Conservation (phyloP, 2,888 invertebrate genomes). For the Acleris cristana region DNA sequence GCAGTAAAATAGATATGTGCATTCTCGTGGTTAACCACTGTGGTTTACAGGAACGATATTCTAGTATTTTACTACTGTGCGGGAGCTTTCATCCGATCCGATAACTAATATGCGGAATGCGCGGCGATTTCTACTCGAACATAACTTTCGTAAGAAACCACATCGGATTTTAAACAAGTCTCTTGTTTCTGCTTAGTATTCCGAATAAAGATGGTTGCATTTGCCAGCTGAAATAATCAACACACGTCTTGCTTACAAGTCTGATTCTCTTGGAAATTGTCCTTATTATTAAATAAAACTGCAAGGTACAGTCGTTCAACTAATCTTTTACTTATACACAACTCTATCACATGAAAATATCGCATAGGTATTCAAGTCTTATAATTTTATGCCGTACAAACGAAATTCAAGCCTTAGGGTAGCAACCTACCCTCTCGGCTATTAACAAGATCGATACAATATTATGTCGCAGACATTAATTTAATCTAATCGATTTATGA, state of each 20-base stretch:
- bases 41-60: constrained; percentile 30
- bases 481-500: constrained; percentile 20
- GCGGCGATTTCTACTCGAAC: constrained; percentile 45
- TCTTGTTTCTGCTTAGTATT: constrained; percentile 55
- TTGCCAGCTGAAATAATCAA: constrained; percentile 46
- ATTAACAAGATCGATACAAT: neutral
- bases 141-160: constrained; percentile 52
- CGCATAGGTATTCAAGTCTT: no score
- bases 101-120: constrained; percentile 23
- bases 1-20: constrained; percentile 5
- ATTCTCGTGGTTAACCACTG: constrained; percentile 25
- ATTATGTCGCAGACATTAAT: constrained; percentile 15
- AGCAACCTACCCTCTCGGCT: neutral
- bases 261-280: constrained; percentile 8
- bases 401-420: neutral
- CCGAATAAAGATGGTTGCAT: constrained; percentile 50
- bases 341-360: no score
- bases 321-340: no score
- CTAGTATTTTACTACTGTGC: constrained; percentile 19
- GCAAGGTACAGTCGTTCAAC: no score
- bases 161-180: constrained; percentile 54
- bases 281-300: neutral
- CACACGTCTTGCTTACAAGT: constrained; percentile 47
- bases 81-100: constrained; percentile 31
- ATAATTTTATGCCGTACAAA: no score